Percentiles rank a stretch among this genome's conserved stretches.
Conservation (phyloP, 2,113 vertebrate species). For the Nothoprocta perdicaria region DNA sequence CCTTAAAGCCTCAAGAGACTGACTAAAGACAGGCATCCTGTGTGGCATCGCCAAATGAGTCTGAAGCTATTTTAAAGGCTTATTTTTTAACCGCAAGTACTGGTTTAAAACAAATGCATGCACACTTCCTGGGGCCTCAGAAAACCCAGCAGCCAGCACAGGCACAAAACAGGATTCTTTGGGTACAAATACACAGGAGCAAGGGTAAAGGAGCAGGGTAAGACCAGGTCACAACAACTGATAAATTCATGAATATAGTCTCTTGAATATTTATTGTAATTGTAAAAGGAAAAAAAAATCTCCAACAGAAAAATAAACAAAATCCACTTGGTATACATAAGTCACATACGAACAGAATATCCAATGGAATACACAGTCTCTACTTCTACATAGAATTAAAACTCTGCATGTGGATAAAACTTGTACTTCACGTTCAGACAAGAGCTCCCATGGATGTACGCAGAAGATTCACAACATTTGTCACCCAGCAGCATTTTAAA, state of each 20-base stretch:
- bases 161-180: background rate
- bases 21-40: background rate
- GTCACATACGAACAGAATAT: constrained; percentile 82
- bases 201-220: background rate
- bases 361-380: constrained; percentile 72
- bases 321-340: constrained; percentile 79
- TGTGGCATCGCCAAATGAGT: background rate
- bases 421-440: constrained; percentile 67
- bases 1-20: background rate
- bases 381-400: constrained; percentile 69
- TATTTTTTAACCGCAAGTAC: background rate
- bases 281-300: constrained; percentile 80
- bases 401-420: constrained; percentile 69
- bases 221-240: constrained; percentile 13
- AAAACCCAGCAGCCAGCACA: background rate
- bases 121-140: background rate
- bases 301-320: constrained; percentile 65
- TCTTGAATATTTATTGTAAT: constrained; percentile 88
- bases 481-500: constrained; percentile 60
- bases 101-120: background rate
- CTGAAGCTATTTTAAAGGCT: background rate
- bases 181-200: fast-evolving
- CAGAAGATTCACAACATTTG: constrained; percentile 53
- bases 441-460: constrained; percentile 48
- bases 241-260: constrained; percentile 80